Percentiles rank a stretch among this genome's conserved stretches.
phyloP scores from a whole-genome alignment of 2,113 vertebrate genomes.

The Syngnathoides biaculeatus region DNA sequence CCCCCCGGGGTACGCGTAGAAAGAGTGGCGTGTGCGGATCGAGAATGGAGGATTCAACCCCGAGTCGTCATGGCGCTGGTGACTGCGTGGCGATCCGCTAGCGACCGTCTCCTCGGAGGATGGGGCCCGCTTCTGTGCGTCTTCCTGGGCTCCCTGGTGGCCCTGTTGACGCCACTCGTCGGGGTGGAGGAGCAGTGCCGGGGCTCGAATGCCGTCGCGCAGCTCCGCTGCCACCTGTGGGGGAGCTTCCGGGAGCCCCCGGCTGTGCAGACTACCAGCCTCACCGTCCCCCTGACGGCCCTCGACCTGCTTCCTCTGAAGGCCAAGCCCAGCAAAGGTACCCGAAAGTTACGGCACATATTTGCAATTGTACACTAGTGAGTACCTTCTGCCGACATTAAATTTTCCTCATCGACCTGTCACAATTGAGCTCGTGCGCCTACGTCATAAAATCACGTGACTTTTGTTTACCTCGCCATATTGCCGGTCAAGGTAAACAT shows the following conservation, averaged over 20 bases:
- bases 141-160: conserved; percentile 75
- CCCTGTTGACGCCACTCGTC: conserved; percentile 78
- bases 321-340: conserved; percentile 81
- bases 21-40: conserved; percentile 19
- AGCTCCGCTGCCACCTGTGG: conserved; percentile 76
- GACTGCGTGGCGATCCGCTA: conserved; percentile 74
- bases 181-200: conserved; percentile 78
- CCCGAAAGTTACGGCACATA: not conserved
- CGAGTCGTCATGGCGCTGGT: conserved; percentile 70
- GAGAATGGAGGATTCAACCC: conserved; percentile 40
- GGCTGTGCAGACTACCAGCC: conserved; percentile 76
- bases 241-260: conserved; percentile 37
- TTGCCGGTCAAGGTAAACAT: too few relatives aligned
- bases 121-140: conserved; percentile 78
- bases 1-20: conserved; percentile 30
- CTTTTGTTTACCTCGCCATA: too few relatives aligned
- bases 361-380: too few relatives aligned
- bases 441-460: too few relatives aligned
- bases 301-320: conserved; percentile 78
- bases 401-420: too few relatives aligned
- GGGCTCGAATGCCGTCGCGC: conserved; percentile 72
- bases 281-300: conserved; percentile 76
- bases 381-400: too few relatives aligned
- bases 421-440: too few relatives aligned
- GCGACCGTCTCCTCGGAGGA: conserved; percentile 73